Conservation (phyloP, 2,797 vertebrate genomes). For the Streptopelia turtur region DNA sequence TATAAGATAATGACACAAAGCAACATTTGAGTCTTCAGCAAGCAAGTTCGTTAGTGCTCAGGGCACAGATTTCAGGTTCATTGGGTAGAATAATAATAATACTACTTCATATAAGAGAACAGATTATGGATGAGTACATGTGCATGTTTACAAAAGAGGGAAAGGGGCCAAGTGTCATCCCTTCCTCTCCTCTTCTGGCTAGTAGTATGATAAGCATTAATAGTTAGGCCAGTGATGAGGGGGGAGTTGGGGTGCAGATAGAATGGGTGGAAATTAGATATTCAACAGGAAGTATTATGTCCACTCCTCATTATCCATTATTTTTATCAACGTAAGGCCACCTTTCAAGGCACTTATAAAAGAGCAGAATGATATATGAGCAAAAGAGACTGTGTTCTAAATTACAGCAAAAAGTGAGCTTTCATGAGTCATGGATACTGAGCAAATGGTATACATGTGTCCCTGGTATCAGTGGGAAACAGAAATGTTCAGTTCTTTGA, state of each 20-base stretch:
- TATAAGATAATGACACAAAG: neutral
- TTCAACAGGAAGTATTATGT: neutral
- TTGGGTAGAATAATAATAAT: neutral
- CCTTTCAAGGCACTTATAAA: neutral
- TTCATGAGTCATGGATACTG: neutral
- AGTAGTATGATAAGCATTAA: neutral
- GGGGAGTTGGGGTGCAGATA: neutral
- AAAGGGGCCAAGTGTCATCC: neutral
- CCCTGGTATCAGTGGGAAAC: neutral
- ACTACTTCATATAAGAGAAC: neutral
- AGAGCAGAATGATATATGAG: neutral
- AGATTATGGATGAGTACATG: neutral
- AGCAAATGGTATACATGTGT: neutral
- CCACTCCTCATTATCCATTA: neutral
- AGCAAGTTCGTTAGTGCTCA: neutral
- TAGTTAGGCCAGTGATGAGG: neutral
- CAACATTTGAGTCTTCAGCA: neutral
- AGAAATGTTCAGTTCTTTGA: neutral
- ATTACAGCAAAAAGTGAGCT: neutral
- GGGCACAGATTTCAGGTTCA: neutral
- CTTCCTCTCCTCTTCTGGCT: neutral
- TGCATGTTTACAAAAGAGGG: neutral
- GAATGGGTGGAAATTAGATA: neutral
- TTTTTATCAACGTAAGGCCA: neutral
- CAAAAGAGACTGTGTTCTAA: neutral